Percentiles rank a stretch among this genome's conserved stretches.
Conservation (phyloP, 2,113 vertebrate genomes). For the Acrocephalus arundinaceus region DNA sequence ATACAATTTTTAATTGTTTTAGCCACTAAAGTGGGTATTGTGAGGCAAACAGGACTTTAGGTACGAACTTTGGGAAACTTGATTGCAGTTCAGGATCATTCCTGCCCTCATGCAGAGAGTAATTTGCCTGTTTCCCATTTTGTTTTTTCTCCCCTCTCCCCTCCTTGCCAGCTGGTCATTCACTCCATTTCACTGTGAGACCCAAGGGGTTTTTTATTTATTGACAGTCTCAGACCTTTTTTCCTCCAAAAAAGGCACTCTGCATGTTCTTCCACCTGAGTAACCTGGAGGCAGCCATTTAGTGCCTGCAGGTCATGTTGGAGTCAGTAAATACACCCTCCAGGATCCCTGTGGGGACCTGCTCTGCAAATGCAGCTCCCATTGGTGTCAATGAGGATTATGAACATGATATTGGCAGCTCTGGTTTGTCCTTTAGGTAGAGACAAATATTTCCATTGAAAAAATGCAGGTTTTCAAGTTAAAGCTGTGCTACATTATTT, state of each 20-base stretch:
- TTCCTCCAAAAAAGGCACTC: not conserved
- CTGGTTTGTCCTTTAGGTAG: not conserved
- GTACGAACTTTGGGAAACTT: not conserved
- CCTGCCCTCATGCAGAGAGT: not conserved
- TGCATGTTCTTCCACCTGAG: not conserved
- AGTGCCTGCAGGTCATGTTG: not conserved
- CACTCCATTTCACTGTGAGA: constrained; percentile 9
- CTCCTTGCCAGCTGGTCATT: not conserved
- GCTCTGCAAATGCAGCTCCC: not conserved
- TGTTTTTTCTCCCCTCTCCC: not conserved
- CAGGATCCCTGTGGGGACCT: not conserved
- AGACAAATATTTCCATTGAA: not conserved
- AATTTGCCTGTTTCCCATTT: not conserved
- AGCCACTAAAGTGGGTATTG: not conserved
- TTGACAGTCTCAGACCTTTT: not conserved
- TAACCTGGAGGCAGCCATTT: not conserved
- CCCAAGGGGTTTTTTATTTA: not conserved
- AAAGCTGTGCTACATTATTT: not conserved
- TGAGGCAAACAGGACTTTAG: not conserved
- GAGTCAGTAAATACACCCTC: not conserved
- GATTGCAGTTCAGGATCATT: not conserved
- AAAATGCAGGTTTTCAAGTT: not conserved
- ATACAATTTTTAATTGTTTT: not conserved
- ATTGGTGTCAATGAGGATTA: not conserved
- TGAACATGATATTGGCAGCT: not conserved